Evolutionary conservation across 1,140 invertebrate genomes (phyloP), one percentile per base, ranked within the genome.

Genomic region (Papilio helenus): DNA sequence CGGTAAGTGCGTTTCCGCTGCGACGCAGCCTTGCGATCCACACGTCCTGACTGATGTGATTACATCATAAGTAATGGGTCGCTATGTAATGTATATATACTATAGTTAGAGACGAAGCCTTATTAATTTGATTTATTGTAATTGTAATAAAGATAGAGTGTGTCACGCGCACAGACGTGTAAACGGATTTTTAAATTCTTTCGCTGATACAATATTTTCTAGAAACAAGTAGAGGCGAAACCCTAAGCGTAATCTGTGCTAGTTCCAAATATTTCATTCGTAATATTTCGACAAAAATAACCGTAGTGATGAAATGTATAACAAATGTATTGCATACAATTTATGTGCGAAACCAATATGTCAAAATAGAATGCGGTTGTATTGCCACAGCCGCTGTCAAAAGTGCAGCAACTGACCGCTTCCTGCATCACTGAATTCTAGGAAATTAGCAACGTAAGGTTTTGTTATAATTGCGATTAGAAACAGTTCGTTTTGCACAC

Each of bases 391-490:
- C 3, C 14, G 29, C 26, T 68, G 26, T 29, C 29, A 68, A 29
- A 68, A 29, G 23, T 68, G 61, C 61, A 61, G 23, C 58, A 61
- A 61, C 14, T 18, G 0, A 16, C 12, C 61, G 26, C 23, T 7
- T 12, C 26, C 26, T 29, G 61, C 61, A 29, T 29, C 61, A 34
- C 26, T 68, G 61, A 29, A 68, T 12, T 68, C 3, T 29, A 34
- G 61, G 61, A 34, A 29, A 68, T 68, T 68, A 68, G 1, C 61
- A 26, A 68, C 1, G 23, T 29, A 34, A 68, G 8, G 23, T 65
- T 29, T 65, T 61, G 20, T 68, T 68, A 68, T 68, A 68, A 14
- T 68, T 18, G 61, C 61, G 20, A 61, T 68, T 29, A 8, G 61
- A 68, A 26, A 68, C 61, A 68, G 26, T 68, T 29, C 3, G 26